Percentiles rank a stretch among this genome's conserved stretches.
These are phyloP conservation scores for Grammomys surdaster DNA, from an alignment of 2,113 vertebrate genomes.

Conservation along the genomic window DNA sequence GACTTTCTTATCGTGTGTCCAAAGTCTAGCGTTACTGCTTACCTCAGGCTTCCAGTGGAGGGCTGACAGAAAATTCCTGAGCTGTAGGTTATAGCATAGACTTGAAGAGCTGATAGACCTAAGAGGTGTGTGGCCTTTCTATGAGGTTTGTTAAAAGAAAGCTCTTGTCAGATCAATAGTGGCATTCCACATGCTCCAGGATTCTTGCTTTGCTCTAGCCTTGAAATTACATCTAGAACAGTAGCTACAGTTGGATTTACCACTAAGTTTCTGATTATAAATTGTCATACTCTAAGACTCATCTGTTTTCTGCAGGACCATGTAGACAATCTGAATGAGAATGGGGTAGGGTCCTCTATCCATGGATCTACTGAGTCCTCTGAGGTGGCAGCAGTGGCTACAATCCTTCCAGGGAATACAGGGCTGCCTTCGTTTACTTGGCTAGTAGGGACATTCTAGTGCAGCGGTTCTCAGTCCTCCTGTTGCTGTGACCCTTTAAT, in stretches of 20 bases:
- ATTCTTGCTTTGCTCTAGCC: not conserved
- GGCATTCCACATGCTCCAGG: not conserved
- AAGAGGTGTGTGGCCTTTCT: not conserved
- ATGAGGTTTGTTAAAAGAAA: constrained; percentile 18
- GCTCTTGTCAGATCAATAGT: not conserved
- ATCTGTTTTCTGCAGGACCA: not conserved
- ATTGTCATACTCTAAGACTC: not conserved
- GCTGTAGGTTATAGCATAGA: not conserved
- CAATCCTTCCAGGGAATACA: not conserved
- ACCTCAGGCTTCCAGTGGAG: not conserved
- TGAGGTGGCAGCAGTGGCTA: not conserved
- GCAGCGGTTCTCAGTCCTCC: not conserved
- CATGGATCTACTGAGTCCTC: not conserved
- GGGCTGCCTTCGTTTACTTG: not conserved
- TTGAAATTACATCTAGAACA: constrained; percentile 21
- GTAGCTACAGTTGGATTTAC: constrained; percentile 15
- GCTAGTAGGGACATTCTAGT: not conserved
- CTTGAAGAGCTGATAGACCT: not conserved
- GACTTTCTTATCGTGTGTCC: not conserved
- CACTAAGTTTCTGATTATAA: not conserved
- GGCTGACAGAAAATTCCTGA: not conserved
- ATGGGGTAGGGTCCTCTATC: not conserved
- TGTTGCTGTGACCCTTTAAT: not conserved
- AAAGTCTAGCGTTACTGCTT: not conserved
- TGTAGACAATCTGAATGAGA: not conserved